Base-by-base conservation (phyloP, 2,888 invertebrate genomes). In the Himalopsyche japonica region DNA sequence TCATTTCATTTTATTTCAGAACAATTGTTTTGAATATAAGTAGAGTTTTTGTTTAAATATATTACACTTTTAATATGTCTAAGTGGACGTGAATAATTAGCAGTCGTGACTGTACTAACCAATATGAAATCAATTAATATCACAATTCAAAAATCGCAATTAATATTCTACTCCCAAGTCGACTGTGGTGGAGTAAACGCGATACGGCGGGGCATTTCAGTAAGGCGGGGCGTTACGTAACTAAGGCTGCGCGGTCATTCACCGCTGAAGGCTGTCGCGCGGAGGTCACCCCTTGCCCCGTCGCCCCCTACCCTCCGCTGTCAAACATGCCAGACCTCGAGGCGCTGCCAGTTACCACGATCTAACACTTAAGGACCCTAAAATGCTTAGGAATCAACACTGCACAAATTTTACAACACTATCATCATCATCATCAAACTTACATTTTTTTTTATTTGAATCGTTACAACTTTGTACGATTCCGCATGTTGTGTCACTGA, bases 261-360 rank as follows among this genome's bases (percentile, higher is more conserved):
- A 80, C 86, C 86, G 79, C 84, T 83, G 86, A 86, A 85, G 86
- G 84, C 86, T 83, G 83, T 32, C 15, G 76, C 47, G 64, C 83
- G 79, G 47, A 77, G 85, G 83, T 64, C 83, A 81, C 82, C n/a
- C 27, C 34, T 77, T 76, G 57, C 85, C 77, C n/a, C 81, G 7
- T 18, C 43, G 7, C 18, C 43, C 20, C 27, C 34, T 76, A 76
- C 76, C 48, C 76, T 27, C 27, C 76, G 24, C 76, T 47, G 30
- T 27, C 1, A 37, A 32, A 24, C 47, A 12, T 57, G 57, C 57
- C 76, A 76, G 76, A 76, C 76, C 30, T 76, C 34, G 32, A 76
- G 76, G 34, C 76, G 76, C 76, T 76, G 76, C 18, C 34, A 24
- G 20, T 18, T 34, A 34, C 34, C 76, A 76, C 34, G 27, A 34